These are phyloP conservation scores for Chydorus sphaericus DNA, from an alignment of 2,888 invertebrate genomes.

Conservation along the genomic window DNA sequence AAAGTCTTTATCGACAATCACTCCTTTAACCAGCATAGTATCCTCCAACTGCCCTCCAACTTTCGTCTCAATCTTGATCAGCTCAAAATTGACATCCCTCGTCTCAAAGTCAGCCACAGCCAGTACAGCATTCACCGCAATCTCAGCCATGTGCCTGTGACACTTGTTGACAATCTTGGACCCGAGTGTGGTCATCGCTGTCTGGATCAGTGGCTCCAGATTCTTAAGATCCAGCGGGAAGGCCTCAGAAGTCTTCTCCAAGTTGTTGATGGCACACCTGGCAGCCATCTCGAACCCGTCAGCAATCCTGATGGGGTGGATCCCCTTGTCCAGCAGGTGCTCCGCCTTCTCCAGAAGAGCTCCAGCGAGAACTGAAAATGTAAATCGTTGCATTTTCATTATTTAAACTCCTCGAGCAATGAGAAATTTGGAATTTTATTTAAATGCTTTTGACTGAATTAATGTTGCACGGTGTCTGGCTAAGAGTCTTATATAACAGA, in stretches of 20 bases:
- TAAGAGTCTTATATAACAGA: background rate
- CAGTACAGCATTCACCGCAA: slow-evolving; percentile 92
- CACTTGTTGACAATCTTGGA: slow-evolving; percentile 98
- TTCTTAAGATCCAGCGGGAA: slow-evolving; percentile 75
- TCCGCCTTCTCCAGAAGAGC: slow-evolving; percentile 92
- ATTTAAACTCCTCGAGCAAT: too few relatives aligned
- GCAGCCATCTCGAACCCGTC: slow-evolving; percentile 98
- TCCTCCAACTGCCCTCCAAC: slow-evolving; percentile 95
- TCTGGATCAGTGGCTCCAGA: slow-evolving; percentile 74
- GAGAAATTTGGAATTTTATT: too few relatives aligned
- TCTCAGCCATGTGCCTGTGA: slow-evolving; percentile 94
- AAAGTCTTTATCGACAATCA: slow-evolving; percentile 96
- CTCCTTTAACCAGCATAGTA: slow-evolving; percentile 87
- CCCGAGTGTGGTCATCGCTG: slow-evolving; percentile 95
- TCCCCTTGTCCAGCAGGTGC: slow-evolving; percentile 79
- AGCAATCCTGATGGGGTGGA: slow-evolving; percentile 96
- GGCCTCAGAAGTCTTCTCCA: slow-evolving; percentile 74
- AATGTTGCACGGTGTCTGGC: slow-evolving; percentile 15
- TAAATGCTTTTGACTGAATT: background rate
- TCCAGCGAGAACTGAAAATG: slow-evolving; percentile 49
- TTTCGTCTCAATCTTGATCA: slow-evolving; percentile 97
- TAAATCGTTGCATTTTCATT: background rate
- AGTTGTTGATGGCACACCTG: slow-evolving; percentile 64
- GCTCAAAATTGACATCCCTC: slow-evolving; percentile 94
- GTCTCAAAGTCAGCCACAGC: slow-evolving; percentile 88